phyloP scores from a whole-genome alignment of 2,888 invertebrate species.

The Nasonovia ribisnigri region DNA sequence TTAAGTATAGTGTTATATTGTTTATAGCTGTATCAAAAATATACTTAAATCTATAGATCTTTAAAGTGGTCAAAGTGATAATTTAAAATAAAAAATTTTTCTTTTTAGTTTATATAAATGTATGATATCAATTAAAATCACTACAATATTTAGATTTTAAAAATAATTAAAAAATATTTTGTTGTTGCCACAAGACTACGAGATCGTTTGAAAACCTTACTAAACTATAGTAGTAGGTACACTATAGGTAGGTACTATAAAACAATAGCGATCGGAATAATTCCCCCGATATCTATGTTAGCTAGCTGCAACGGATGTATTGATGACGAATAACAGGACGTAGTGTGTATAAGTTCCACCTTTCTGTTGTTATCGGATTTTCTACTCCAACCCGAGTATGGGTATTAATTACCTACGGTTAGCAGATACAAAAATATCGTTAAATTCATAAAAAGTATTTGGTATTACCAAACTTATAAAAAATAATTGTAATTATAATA shows the following conservation, averaged over 20 bases:
- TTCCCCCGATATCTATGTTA: neutral
- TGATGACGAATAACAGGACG: conserved; percentile 4
- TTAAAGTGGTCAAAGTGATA: neutral
- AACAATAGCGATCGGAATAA: neutral
- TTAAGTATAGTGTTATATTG: neutral
- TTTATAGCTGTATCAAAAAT: neutral
- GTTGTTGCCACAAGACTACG: neutral
- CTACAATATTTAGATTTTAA: conserved; percentile 2
- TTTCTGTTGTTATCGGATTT: neutral
- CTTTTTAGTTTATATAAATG: neutral
- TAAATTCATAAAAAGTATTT: neutral
- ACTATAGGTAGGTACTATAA: neutral
- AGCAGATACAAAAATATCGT: neutral
- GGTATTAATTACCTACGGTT: neutral
- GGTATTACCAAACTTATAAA: neutral
- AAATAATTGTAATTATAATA: neutral
- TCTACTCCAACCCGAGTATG: neutral
- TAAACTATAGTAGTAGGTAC: neutral
- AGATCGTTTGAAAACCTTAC: neutral
- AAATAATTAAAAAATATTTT: too few species aligned
- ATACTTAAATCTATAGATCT: neutral
- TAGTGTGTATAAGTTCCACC: conserved; percentile 5
- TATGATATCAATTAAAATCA: neutral
- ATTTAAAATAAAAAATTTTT: neutral
- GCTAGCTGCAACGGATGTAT: neutral